A percentile compares a stretch with the other conserved stretches of the same genome.
Conservation (phyloP, 2,113 vertebrate genomes). For the Notothenia rossii region DNA sequence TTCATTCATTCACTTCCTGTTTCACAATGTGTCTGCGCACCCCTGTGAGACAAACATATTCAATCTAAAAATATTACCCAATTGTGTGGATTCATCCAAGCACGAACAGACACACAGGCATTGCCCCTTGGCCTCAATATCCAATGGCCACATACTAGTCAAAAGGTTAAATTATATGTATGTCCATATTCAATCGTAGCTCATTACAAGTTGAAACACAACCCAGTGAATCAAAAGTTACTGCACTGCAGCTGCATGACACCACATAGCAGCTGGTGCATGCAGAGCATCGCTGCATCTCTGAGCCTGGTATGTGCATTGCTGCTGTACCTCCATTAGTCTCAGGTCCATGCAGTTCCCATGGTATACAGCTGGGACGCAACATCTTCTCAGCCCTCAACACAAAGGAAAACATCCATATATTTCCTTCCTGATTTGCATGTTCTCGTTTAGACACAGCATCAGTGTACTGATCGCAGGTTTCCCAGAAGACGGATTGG, state of each 20-base stretch:
- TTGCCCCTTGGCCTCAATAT: slow-evolving; percentile 27
- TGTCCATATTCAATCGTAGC: slow-evolving; percentile 51
- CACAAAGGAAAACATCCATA: slow-evolving; percentile 54
- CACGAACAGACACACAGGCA: slow-evolving; percentile 5
- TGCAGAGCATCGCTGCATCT: slow-evolving; percentile 24
- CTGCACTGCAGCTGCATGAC: slow-evolving; percentile 53
- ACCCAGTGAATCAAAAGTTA: slow-evolving; percentile 56
- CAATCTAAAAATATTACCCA: slow-evolving; percentile 38
- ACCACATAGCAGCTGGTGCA: slow-evolving; percentile 31
- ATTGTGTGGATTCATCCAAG: slow-evolving; percentile 20
- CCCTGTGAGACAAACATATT: slow-evolving; percentile 30
- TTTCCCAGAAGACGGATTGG: slow-evolving; percentile 48
- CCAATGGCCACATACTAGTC: slow-evolving; percentile 63
- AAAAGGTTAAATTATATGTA: slow-evolving; percentile 64
- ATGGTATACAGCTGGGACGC: slow-evolving; percentile 69
- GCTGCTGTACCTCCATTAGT: slow-evolving; percentile 61
- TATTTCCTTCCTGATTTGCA: slow-evolving; percentile 9
- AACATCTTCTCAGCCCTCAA: slow-evolving; percentile 56
- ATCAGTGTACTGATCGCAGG: slow-evolving; percentile 30
- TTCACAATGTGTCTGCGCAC: slow-evolving; percentile 31
- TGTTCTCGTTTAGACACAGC: slow-evolving; percentile 16
- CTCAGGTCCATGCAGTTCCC: slow-evolving; percentile 58
- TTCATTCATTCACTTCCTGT: slow-evolving; percentile 53
- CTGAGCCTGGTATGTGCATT: slow-evolving; percentile 19
- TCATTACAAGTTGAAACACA: slow-evolving; percentile 56